These are phyloP conservation scores for Hycleus cichorii DNA, from an alignment of 1,140 invertebrate species.

Conservation along the genomic window DNA sequence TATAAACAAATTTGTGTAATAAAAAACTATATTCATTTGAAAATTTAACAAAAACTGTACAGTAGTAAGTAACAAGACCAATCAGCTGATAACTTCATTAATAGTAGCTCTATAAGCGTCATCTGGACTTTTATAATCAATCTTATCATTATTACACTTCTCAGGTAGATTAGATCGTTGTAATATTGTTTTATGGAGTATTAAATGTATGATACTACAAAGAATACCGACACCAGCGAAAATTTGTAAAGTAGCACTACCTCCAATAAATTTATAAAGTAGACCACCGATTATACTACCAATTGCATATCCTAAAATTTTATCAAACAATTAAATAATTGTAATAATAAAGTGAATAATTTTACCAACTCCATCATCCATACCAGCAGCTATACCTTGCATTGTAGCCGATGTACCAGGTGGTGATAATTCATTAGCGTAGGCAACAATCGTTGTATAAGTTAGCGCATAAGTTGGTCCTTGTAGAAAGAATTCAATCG, in stretches of 20 bases:
- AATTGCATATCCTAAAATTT: constrained; percentile 48
- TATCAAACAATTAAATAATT: too few relatives aligned
- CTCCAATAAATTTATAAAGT: constrained; percentile 51
- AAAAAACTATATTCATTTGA: neutral
- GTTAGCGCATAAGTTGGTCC: constrained; percentile 72
- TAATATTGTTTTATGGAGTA: constrained; percentile 43
- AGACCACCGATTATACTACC: constrained; percentile 55
- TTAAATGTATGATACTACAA: constrained; percentile 47
- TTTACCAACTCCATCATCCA: constrained; percentile 72
- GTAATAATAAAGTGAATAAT: neutral
- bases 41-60: neutral
- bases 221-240: constrained; percentile 46
- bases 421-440: constrained; percentile 65
- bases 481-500: constrained; percentile 65
- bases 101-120: constrained; percentile 29
- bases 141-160: constrained; percentile 17
- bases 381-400: constrained; percentile 70
- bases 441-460: constrained; percentile 69
- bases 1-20: neutral
- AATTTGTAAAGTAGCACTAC: constrained; percentile 46
- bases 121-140: constrained; percentile 40
- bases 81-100: too few relatives aligned
- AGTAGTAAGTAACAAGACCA: neutral
- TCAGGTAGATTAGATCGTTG: constrained; percentile 29
- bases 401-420: constrained; percentile 70